Evolutionary conservation across 2,797 vertebrate genomes (phyloP).

Genomic region (Malacoraja senta): DNA sequence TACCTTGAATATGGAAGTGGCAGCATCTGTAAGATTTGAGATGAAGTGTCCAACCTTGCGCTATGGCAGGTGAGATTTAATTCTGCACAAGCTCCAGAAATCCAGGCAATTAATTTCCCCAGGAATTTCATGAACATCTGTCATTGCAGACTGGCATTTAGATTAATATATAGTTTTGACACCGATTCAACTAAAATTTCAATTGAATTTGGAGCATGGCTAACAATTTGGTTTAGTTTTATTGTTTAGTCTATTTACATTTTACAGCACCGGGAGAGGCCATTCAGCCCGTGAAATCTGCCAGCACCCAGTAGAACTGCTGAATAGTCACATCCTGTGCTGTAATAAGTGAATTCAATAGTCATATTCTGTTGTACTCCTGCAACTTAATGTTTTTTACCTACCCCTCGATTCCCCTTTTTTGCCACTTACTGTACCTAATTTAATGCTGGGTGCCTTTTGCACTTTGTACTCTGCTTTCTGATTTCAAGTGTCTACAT

Average conservation of each 20-base stretch:
- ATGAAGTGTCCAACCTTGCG: background rate
- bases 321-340: too few relatives aligned
- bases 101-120: background rate
- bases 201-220: background rate
- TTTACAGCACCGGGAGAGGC: too few relatives aligned
- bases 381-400: too few relatives aligned
- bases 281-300: too few relatives aligned
- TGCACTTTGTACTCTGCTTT: too few relatives aligned
- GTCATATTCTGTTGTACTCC: too few relatives aligned
- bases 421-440: too few relatives aligned
- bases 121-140: background rate
- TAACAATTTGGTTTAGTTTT: background rate
- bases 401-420: too few relatives aligned
- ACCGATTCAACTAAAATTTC: background rate
- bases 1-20: background rate
- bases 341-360: too few relatives aligned
- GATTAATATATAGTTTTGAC: background rate
- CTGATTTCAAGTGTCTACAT: background rate
- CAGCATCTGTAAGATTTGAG: background rate
- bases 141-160: background rate
- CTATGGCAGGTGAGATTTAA: background rate
- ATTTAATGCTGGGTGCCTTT: too few relatives aligned
- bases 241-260: background rate
- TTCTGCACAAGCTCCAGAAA: background rate
- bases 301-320: too few relatives aligned